phyloP scores from a whole-genome alignment of 2,888 invertebrate genomes.

The Pristionchus exspectatus region DNA sequence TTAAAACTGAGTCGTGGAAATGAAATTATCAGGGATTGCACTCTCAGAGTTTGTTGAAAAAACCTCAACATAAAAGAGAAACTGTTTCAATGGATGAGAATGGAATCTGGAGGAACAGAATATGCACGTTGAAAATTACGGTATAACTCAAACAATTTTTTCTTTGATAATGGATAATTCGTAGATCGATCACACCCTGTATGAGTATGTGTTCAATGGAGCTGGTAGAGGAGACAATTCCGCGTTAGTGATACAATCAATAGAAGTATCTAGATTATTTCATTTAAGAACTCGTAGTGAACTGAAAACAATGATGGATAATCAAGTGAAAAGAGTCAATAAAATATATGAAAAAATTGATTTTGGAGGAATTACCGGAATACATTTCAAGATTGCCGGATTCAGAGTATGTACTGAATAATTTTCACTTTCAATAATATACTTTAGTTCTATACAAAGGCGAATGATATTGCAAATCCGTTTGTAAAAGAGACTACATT shows the following conservation, averaged over 20 bases:
- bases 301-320: background rate
- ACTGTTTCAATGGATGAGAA: background rate
- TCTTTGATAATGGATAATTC: background rate
- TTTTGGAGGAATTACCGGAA: conserved; percentile 6
- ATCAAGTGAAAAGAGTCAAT: background rate
- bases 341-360: background rate
- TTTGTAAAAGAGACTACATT: background rate
- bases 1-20: no score
- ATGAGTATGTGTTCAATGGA: background rate
- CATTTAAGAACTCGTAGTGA: background rate
- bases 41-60: no score
- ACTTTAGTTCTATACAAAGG: background rate
- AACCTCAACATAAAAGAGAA: no score
- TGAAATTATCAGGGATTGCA: no score
- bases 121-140: background rate
- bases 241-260: background rate
- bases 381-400: background rate
- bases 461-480: background rate
- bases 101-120: background rate
- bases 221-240: background rate
- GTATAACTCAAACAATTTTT: background rate
- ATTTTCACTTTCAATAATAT: background rate
- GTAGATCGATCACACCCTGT: background rate
- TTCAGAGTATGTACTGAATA: background rate
- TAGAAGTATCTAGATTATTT: background rate